Percentiles rank a stretch among this genome's conserved stretches.
phyloP scores from a whole-genome alignment of 2,113 vertebrate species.

The Azemiops feae region DNA sequence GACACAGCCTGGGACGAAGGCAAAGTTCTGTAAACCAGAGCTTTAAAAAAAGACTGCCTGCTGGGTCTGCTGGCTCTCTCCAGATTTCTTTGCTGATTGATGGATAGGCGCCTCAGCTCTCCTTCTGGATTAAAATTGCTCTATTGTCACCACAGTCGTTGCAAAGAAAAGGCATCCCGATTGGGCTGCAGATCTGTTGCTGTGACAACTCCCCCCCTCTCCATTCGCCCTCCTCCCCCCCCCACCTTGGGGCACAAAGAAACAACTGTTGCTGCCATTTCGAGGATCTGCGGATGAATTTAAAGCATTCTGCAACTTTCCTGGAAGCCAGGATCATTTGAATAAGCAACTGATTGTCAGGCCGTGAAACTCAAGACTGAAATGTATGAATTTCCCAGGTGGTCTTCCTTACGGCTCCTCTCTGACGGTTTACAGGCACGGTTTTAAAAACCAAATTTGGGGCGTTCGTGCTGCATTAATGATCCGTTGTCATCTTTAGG shows the following conservation, averaged over 20 bases:
- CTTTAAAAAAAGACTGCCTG: background rate
- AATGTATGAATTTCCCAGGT: background rate
- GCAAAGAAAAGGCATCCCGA: background rate
- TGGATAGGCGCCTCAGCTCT: background rate
- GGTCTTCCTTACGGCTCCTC: background rate
- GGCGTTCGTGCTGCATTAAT: background rate
- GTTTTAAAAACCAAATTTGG: background rate
- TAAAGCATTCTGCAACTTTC: background rate
- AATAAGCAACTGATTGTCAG: background rate
- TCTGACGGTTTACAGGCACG: background rate
- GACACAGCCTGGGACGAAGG: background rate
- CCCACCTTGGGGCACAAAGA: background rate
- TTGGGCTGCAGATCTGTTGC: background rate
- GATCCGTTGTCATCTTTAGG: background rate
- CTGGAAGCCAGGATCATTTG: background rate
- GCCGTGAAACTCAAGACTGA: too few relatives aligned
- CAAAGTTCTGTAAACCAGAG: background rate
- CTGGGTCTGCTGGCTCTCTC: background rate
- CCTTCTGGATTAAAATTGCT: conserved; percentile 5
- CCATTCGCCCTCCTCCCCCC: background rate
- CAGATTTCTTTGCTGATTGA: background rate
- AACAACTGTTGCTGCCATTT: background rate
- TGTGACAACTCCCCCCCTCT: conserved; percentile 1
- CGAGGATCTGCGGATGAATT: background rate
- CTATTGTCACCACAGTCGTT: background rate